These are phyloP conservation scores for Pollachius pollachius DNA, from an alignment of 2,113 vertebrate species.

Conservation along the genomic window DNA sequence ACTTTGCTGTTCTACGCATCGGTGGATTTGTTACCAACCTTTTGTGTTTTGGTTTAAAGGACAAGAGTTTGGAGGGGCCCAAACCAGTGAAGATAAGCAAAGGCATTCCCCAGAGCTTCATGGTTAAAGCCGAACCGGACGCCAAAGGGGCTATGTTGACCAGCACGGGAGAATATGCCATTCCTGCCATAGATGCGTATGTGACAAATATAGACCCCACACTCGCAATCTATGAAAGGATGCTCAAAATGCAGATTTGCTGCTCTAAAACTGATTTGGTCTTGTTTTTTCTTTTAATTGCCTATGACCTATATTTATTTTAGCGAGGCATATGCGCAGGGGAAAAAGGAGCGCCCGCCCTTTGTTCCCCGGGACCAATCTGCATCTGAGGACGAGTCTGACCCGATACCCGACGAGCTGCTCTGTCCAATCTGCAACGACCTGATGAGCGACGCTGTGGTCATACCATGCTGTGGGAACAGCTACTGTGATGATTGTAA, in stretches of 20 bases:
- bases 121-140: conserved; percentile 97
- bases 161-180: conserved; percentile 96
- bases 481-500: conserved; percentile 98
- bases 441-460: conserved; percentile 94
- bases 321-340: conserved; percentile 95
- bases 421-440: conserved; percentile 97
- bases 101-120: conserved; percentile 97
- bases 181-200: conserved; percentile 97
- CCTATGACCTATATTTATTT: not conserved
- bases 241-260: not conserved
- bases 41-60: conserved; percentile 68
- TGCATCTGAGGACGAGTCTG: conserved; percentile 90
- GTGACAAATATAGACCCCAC: conserved; percentile 39
- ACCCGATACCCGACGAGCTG: conserved; percentile 94
- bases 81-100: conserved; percentile 96
- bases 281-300: not conserved
- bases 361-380: conserved; percentile 92
- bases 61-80: conserved; percentile 90
- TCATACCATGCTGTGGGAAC: conserved; percentile 98
- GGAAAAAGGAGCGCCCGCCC: conserved; percentile 97
- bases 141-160: conserved; percentile 98
- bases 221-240: not conserved
- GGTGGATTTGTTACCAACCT: not conserved
- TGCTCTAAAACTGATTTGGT: too few species aligned
- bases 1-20: not conserved